These are phyloP conservation scores for Ganaspis sp. DNA, from an alignment of 1,140 invertebrate species.

Conservation along the genomic window DNA sequence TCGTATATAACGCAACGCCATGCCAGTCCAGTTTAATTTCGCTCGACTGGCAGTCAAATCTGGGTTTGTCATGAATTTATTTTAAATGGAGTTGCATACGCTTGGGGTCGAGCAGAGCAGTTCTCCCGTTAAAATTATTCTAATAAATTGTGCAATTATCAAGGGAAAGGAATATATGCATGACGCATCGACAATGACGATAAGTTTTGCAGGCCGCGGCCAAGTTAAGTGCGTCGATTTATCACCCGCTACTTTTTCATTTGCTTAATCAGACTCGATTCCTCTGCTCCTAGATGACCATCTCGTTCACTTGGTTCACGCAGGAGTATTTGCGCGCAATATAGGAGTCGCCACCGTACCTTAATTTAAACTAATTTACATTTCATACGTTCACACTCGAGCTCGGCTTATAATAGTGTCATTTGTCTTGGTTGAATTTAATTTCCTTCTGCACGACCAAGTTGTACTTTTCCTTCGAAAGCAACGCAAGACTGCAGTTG, in stretches of 20 bases:
- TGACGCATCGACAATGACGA: conserved; percentile 12
- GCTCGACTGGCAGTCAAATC: conserved; percentile 14
- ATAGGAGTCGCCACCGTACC: conserved; percentile 42
- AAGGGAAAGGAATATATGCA: neutral
- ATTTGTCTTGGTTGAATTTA: conserved; percentile 67
- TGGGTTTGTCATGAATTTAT: conserved; percentile 19
- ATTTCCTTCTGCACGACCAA: conserved; percentile 54
- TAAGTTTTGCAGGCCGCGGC: neutral
- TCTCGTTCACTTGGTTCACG: neutral
- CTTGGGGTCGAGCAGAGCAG: neutral
- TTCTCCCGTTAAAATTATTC: conserved; percentile 11
- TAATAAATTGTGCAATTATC: conserved; percentile 14
- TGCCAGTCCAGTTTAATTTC: conserved; percentile 6
- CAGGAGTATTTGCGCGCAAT: conserved; percentile 52
- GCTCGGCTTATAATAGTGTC: conserved; percentile 42
- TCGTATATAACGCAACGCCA: neutral
- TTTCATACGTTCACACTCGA: conserved; percentile 52
- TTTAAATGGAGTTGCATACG: conserved; percentile 17
- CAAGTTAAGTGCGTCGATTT: conserved; percentile 32
- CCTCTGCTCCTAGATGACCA: conserved; percentile 1
- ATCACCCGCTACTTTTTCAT: conserved; percentile 34
- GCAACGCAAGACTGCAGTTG: neutral
- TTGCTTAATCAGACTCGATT: conserved; percentile 39
- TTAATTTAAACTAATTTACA: conserved; percentile 65
- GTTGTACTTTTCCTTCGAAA: conserved; percentile 35